These are phyloP conservation scores for Panurus biarmicus DNA, from an alignment of 2,113 vertebrate genomes.

Conservation along the genomic window DNA sequence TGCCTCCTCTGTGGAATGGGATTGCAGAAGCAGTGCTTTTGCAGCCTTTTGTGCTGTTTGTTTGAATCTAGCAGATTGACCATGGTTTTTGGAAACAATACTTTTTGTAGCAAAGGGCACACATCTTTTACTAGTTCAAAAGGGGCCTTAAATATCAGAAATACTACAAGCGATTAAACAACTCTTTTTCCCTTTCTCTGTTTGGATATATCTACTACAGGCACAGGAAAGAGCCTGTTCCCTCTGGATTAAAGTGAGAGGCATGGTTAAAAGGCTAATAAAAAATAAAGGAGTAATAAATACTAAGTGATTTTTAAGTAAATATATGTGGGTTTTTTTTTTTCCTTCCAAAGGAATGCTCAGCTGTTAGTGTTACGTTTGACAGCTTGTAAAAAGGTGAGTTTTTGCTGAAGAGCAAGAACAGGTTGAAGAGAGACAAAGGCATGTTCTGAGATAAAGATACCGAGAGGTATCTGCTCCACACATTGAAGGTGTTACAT, in stretches of 20 bases:
- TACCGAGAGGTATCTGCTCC: slow-evolving; percentile 37
- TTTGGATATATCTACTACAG: slow-evolving; percentile 40
- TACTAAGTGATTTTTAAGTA: slow-evolving; percentile 69
- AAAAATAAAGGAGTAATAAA: slow-evolving; percentile 67
- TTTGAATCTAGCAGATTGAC: not conserved
- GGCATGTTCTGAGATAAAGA: slow-evolving; percentile 52
- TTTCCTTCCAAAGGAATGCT: not conserved
- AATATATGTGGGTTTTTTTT: slow-evolving; percentile 3
- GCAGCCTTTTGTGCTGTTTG: not conserved
- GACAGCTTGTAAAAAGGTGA: slow-evolving; percentile 67
- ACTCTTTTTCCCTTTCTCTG: not conserved
- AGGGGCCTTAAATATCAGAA: slow-evolving; percentile 28
- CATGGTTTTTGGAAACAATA: not conserved
- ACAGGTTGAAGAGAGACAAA: slow-evolving; percentile 47
- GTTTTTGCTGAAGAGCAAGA: slow-evolving; percentile 47
- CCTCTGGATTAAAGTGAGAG: slow-evolving; percentile 64
- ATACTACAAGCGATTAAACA: not conserved
- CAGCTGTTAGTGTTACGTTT: slow-evolving; percentile 58
- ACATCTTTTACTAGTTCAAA: slow-evolving; percentile 20
- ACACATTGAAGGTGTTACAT: slow-evolving; percentile 59
- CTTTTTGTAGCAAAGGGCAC: not conserved
- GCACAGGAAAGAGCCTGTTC: slow-evolving; percentile 23
- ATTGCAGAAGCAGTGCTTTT: not conserved
- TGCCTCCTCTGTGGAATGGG: not conserved
- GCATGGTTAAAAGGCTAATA: slow-evolving; percentile 69